Conservation (phyloP, 2,797 vertebrate species). For the Squalus acanthias region DNA sequence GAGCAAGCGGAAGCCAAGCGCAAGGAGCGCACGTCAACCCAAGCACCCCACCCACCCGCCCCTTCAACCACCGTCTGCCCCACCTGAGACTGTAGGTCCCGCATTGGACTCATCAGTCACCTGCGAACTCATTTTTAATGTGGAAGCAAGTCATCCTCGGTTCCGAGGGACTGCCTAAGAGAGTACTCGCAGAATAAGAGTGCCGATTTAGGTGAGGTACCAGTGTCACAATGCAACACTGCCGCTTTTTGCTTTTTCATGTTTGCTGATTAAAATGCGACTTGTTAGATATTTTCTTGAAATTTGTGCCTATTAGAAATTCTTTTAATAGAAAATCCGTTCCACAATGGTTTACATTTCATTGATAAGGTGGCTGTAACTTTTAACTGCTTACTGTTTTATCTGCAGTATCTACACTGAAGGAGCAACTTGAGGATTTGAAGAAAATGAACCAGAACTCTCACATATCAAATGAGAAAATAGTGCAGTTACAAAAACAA, state of each 20-base stretch:
- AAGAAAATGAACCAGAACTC: conserved; percentile 90
- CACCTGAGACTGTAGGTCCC: too few relatives aligned
- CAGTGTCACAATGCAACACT: too few relatives aligned
- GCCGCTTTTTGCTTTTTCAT: not conserved
- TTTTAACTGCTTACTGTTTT: conserved; percentile 39
- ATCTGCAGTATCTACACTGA: conserved; percentile 85
- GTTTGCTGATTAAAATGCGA: not conserved
- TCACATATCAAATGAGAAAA: conserved; percentile 87
- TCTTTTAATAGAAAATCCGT: not conserved
- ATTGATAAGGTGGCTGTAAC: not conserved
- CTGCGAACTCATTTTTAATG: too few relatives aligned
- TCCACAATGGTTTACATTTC: not conserved
- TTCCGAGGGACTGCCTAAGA: too few relatives aligned
- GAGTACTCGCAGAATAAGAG: not conserved
- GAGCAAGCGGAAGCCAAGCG: too few relatives aligned
- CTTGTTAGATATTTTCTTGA: not conserved
- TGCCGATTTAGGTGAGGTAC: not conserved
- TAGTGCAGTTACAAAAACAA: conserved; percentile 88
- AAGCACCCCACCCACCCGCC: too few relatives aligned
- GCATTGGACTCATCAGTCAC: too few relatives aligned
- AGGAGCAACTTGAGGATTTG: conserved; percentile 93
- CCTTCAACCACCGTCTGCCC: too few relatives aligned
- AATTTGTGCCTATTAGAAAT: not conserved
- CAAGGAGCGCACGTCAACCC: too few relatives aligned
- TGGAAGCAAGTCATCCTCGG: too few relatives aligned